Conservation (phyloP, 2,888 invertebrate genomes). For the Limnephilus rhombicus region DNA sequence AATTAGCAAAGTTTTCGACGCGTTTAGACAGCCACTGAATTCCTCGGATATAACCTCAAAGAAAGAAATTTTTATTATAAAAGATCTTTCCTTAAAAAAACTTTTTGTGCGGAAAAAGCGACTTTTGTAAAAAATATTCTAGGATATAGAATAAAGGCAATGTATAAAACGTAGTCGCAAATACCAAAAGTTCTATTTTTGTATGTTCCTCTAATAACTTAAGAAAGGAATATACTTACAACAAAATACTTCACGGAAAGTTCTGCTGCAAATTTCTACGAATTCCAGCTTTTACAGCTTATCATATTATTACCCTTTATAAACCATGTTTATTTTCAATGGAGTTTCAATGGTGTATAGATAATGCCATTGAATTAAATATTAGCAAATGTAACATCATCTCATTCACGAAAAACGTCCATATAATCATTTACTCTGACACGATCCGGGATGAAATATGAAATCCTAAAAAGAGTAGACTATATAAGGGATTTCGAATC, state of each 20-base stretch:
- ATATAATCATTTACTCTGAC: no score
- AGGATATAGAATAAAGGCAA: background rate
- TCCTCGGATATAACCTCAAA: background rate
- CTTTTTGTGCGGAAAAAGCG: background rate
- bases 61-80: background rate
- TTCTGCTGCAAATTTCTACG: background rate
- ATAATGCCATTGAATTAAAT: no score
- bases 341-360: no score
- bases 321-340: no score
- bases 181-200: background rate
- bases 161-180: background rate
- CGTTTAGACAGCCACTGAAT: background rate
- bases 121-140: background rate
- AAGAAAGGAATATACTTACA: background rate
- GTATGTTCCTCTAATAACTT: background rate
- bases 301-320: no score
- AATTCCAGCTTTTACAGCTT: background rate
- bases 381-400: no score
- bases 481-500: no score
- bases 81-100: background rate
- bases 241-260: background rate
- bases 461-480: no score
- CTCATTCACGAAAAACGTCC: no score
- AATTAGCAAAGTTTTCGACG: background rate
- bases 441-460: no score